phyloP scores from a whole-genome alignment of 1,140 invertebrate genomes.

The Leguminivora glycinivorella region DNA sequence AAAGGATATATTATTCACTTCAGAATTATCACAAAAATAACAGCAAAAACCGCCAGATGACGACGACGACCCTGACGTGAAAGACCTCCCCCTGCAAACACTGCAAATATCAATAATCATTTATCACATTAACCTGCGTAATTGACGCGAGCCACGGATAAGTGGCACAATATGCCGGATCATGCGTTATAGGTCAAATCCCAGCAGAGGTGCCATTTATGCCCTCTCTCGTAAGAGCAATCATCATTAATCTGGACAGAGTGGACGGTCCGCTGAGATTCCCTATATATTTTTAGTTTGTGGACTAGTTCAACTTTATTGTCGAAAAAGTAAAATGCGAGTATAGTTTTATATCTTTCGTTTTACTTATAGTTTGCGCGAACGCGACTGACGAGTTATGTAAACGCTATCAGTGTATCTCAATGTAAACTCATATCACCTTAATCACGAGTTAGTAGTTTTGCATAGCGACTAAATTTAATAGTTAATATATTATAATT shows the following conservation, averaged over 20 bases:
- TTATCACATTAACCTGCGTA: conserved; percentile 19
- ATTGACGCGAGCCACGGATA: conserved; percentile 11
- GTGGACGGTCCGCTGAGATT: conserved; percentile 1
- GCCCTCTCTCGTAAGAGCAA: conserved; percentile 4
- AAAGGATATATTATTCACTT: no score
- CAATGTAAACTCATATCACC: no score
- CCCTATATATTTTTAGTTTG: not conserved
- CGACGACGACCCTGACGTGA: no score
- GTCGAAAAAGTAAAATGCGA: not conserved
- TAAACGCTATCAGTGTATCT: no score
- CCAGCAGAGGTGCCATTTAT: conserved; percentile 19
- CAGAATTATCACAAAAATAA: no score
- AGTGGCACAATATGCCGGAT: conserved; percentile 24
- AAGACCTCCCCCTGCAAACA: not conserved
- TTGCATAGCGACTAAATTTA: no score
- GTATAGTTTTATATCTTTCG: no score
- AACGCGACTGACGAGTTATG: no score
- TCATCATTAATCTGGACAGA: conserved; percentile 15
- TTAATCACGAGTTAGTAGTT: no score
- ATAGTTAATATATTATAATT: no score
- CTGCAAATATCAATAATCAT: conserved; percentile 5
- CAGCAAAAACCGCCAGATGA: no score
- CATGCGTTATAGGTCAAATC: conserved; percentile 29
- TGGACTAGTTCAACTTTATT: not conserved
- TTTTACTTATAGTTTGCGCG: no score